phyloP scores from a whole-genome alignment of 2,888 invertebrate species.

The Pseudoips prasinana region DNA sequence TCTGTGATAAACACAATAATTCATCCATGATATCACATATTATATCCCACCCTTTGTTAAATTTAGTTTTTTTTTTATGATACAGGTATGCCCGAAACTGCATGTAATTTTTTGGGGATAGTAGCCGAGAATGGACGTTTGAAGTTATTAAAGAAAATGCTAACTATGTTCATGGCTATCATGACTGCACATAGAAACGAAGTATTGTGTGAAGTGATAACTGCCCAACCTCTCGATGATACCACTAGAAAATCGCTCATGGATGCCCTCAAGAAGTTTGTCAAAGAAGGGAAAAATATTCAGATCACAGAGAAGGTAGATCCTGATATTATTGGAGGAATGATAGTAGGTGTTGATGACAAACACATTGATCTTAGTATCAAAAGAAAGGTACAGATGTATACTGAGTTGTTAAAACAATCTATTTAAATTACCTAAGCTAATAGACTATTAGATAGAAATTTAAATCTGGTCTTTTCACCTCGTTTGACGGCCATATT shows the following conservation, averaged over 20 bases:
- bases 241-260: slow-evolving; percentile 41
- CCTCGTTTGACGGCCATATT: too few relatives aligned
- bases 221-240: slow-evolving; percentile 57
- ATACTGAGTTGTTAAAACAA: slow-evolving; percentile 57
- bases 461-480: too few relatives aligned
- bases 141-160: slow-evolving; percentile 55
- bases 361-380: slow-evolving; percentile 69
- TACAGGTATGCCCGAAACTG: slow-evolving; percentile 56
- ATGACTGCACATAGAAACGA: slow-evolving; percentile 70
- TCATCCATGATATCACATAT: too few relatives aligned
- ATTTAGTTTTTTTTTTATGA: too few relatives aligned
- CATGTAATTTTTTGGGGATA: slow-evolving; percentile 52
- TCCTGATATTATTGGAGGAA: slow-evolving; percentile 58
- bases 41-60: too few relatives aligned
- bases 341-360: slow-evolving; percentile 66
- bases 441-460: background rate
- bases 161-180: slow-evolving; percentile 51
- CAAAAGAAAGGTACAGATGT: slow-evolving; percentile 55
- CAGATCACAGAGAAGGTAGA: slow-evolving; percentile 61
- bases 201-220: slow-evolving; percentile 66
- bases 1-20: too few relatives aligned
- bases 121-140: slow-evolving; percentile 68
- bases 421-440: slow-evolving; percentile 31
- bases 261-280: slow-evolving; percentile 52
- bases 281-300: slow-evolving; percentile 55